Percentiles rank a stretch among this genome's conserved stretches.
Conservation (phyloP, 2,113 vertebrate genomes). For the Perccottus glenii region DNA sequence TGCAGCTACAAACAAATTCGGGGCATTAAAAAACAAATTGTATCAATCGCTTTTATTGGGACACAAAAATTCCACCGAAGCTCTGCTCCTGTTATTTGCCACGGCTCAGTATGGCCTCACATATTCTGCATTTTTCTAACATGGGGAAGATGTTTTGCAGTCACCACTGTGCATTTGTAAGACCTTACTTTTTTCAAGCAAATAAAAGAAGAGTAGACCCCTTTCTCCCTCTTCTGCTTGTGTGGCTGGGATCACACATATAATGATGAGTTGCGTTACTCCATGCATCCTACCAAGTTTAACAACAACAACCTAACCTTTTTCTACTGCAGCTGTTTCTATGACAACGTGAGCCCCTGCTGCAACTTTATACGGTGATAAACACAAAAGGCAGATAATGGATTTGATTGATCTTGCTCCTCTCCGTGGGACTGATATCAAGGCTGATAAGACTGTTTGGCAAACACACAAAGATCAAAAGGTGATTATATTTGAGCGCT, state of each 20-base stretch:
- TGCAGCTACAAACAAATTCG: constrained; percentile 45
- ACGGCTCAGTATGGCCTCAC: constrained; percentile 25
- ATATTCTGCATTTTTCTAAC: constrained; percentile 18
- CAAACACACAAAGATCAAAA: constrained; percentile 52
- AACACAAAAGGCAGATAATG: constrained; percentile 75
- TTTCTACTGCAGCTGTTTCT: constrained; percentile 75
- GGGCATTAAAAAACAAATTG: constrained; percentile 53
- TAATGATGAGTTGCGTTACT: constrained; percentile 70
- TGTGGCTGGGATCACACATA: constrained; percentile 59
- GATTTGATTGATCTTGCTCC: constrained; percentile 69
- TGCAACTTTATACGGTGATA: constrained; percentile 70
- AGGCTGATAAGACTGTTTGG: constrained; percentile 38
- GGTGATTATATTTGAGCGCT: constrained; percentile 29
- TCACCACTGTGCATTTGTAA: constrained; percentile 30
- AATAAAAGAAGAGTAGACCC: constrained; percentile 51
- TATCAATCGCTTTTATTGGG: constrained; percentile 49
- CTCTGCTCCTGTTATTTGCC: constrained; percentile 41
- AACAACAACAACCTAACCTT: constrained; percentile 73
- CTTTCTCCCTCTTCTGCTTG: not conserved
- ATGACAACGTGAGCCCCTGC: constrained; percentile 75
- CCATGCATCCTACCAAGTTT: constrained; percentile 69
- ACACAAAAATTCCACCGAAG: constrained; percentile 54
- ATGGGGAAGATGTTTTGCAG: constrained; percentile 17
- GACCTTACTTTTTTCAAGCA: constrained; percentile 52
- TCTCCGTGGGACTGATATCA: constrained; percentile 38